phyloP scores from a whole-genome alignment of 2,113 vertebrate species.

The Felis chaus region DNA sequence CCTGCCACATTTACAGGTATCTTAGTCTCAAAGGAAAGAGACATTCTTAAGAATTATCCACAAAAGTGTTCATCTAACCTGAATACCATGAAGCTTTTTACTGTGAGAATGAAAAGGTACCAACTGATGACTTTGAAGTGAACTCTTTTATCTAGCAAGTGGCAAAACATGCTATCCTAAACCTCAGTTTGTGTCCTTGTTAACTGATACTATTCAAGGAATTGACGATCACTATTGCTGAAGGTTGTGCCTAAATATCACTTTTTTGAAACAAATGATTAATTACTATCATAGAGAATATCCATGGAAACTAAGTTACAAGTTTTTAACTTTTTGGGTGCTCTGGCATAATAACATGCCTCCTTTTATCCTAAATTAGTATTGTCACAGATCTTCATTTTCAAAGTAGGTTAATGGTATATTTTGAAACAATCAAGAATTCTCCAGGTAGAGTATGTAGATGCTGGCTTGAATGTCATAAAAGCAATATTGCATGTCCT shows the following conservation, averaged over 20 bases:
- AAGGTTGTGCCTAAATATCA: neutral
- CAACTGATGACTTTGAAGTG: neutral
- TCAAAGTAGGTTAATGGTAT: neutral
- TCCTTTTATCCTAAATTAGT: neutral
- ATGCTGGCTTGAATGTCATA: neutral
- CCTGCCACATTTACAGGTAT: neutral
- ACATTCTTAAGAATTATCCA: neutral
- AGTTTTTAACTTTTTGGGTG: neutral
- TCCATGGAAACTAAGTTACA: neutral
- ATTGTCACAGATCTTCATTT: neutral
- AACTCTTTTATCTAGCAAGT: neutral
- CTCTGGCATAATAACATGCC: neutral
- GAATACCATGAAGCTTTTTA: neutral
- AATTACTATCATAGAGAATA: neutral
- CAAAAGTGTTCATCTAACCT: neutral
- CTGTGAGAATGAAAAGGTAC: neutral
- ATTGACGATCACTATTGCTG: neutral
- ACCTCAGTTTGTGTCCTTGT: neutral
- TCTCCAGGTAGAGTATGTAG: neutral
- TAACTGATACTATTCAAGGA: neutral
- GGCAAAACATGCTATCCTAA: neutral
- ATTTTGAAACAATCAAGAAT: conserved; percentile 2
- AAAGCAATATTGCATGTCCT: neutral
- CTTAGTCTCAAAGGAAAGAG: conserved; percentile 25
- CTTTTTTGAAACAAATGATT: neutral